Conservation (phyloP, 2,797 vertebrate genomes). For the Pangasius djambal region DNA sequence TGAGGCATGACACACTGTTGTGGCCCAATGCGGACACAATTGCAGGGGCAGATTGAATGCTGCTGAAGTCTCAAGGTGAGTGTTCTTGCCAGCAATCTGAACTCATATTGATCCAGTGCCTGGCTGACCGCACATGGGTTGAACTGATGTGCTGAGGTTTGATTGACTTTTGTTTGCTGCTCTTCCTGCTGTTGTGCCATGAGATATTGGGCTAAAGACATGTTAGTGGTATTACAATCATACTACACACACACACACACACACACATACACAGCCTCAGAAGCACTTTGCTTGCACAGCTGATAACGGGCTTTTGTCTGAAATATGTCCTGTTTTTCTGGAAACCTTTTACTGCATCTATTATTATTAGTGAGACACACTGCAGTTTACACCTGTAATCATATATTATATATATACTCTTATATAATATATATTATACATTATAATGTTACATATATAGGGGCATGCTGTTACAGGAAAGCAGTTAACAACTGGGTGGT, state of each 20-base stretch:
- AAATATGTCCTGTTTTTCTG: neutral
- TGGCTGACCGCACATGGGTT: neutral
- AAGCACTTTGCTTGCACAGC: neutral
- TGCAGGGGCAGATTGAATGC: conserved; percentile 72
- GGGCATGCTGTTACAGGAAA: too few relatives aligned
- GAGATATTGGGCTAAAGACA: neutral
- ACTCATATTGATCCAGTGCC: conserved; percentile 32
- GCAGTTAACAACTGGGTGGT: too few relatives aligned
- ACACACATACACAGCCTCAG: neutral
- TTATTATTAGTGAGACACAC: neutral
- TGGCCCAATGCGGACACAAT: conserved; percentile 60
- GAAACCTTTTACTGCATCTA: neutral
- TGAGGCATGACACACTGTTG: conserved; percentile 62
- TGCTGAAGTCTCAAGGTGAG: conserved; percentile 72
- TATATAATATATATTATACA: too few relatives aligned
- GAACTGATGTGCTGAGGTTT: conserved; percentile 23
- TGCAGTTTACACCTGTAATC: neutral
- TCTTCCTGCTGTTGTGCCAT: neutral
- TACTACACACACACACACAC: neutral
- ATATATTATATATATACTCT: neutral
- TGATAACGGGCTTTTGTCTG: neutral
- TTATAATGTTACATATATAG: neutral
- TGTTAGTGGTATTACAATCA: neutral
- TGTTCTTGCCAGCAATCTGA: conserved; percentile 18
- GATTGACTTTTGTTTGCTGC: conserved; percentile 13